These are phyloP conservation scores for Kuschelorhynchus macadamiae DNA, from an alignment of 2,888 invertebrate species.

Conservation along the genomic window DNA sequence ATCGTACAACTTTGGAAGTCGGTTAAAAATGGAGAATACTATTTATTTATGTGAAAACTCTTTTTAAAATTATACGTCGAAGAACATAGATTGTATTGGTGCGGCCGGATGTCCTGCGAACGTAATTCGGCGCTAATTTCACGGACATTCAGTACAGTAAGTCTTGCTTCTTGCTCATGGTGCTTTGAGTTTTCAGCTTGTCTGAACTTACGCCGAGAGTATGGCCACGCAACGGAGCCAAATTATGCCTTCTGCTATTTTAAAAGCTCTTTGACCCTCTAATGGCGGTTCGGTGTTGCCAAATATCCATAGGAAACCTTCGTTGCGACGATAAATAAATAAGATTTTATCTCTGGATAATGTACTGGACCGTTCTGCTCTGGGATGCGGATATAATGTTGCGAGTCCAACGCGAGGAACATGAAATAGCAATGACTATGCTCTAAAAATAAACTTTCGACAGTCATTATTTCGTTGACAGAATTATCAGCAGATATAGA, in stretches of 20 bases:
- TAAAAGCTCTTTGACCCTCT: conserved; percentile 53
- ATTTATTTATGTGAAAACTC: too few species aligned
- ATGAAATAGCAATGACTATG: not conserved
- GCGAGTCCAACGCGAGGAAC: not conserved
- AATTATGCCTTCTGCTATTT: conserved; percentile 50
- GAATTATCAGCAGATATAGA: not conserved
- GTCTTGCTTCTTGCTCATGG: too few species aligned
- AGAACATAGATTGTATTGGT: too few species aligned
- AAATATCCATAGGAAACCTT: conserved; percentile 35
- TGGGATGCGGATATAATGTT: not conserved
- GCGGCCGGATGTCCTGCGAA: too few species aligned
- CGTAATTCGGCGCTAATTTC: too few species aligned
- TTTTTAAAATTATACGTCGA: too few species aligned
- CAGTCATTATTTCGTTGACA: not conserved
- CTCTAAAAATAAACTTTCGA: not conserved
- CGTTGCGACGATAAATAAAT: conserved; percentile 28
- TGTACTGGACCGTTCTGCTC: not conserved
- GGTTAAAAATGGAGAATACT: not conserved
- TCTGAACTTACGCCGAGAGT: too few species aligned
- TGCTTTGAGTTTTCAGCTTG: too few species aligned
- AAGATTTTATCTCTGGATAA: not conserved
- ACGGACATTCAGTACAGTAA: too few species aligned
- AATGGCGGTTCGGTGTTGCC: conserved; percentile 39
- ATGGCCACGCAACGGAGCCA: not conserved
- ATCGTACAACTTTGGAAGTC: too few species aligned